phyloP scores from a whole-genome alignment of 2,888 invertebrate genomes.

The Periphyllus acericola region DNA sequence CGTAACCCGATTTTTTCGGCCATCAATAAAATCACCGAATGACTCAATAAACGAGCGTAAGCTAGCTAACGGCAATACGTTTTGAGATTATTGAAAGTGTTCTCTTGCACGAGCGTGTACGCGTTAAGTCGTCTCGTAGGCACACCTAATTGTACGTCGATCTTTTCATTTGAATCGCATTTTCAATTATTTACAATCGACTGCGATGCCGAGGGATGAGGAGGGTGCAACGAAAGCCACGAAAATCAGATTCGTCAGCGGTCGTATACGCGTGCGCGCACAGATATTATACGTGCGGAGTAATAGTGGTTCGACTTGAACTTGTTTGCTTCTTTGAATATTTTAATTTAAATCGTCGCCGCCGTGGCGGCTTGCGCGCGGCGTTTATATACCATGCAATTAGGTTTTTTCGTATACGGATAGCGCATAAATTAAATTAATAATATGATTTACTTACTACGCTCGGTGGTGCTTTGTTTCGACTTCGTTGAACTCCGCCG shows the following conservation, averaged over 20 bases:
- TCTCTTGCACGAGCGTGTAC: too few species aligned
- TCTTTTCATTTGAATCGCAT: background rate
- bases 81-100: too few species aligned
- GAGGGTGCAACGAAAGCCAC: background rate
- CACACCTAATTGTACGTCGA: background rate
- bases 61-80: too few species aligned
- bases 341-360: slow-evolving; percentile 30
- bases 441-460: slow-evolving; percentile 44
- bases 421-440: slow-evolving; percentile 55
- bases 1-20: background rate
- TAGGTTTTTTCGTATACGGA: slow-evolving; percentile 15
- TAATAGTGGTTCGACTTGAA: background rate
- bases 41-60: too few species aligned
- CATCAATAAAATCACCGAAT: too few species aligned
- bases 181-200: background rate
- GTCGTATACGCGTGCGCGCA: background rate
- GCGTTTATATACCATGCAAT: slow-evolving; percentile 32
- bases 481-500: slow-evolving; percentile 32
- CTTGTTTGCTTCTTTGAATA: slow-evolving; percentile 41
- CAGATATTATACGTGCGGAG: background rate
- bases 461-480: slow-evolving; percentile 26
- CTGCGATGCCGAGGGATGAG: background rate
- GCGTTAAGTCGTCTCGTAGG: too few species aligned
- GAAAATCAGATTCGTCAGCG: background rate
- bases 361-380: background rate